Evolutionary conservation across 2,113 vertebrate species (phyloP).

Genomic region (Promerops cafer): DNA sequence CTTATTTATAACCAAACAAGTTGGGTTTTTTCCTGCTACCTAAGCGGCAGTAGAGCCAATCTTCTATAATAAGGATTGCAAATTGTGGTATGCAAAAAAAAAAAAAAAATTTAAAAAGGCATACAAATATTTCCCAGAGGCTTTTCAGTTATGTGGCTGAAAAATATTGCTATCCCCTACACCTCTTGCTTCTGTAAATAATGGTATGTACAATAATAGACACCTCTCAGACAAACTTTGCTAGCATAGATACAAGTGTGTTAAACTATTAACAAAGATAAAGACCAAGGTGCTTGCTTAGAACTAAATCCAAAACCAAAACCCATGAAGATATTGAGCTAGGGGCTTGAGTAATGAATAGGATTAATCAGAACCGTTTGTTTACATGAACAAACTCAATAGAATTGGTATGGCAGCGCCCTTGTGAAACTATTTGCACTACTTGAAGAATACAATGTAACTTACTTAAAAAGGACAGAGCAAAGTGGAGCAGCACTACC

Average conservation of each 20-base stretch:
- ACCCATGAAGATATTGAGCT: not conserved
- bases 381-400: not conserved
- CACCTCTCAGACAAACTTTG: not conserved
- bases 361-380: not conserved
- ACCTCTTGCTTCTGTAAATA: not conserved
- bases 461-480: not conserved
- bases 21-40: rapidly evolving
- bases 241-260: not conserved
- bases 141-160: not conserved
- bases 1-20: not conserved
- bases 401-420: not conserved
- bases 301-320: not conserved
- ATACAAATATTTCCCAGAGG: not conserved
- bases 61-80: not conserved
- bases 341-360: not conserved
- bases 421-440: not conserved
- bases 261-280: not conserved
- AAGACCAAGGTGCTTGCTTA: not conserved
- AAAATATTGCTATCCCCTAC: not conserved
- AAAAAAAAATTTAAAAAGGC: not conserved
- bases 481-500: not conserved
- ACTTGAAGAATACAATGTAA: not conserved
- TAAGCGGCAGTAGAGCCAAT: rapidly evolving
- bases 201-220: not conserved
- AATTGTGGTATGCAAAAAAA: not conserved